Percentiles rank a stretch among this genome's conserved stretches.
Conservation (phyloP, 2,113 vertebrate genomes). For the Aphyosemion australe region DNA sequence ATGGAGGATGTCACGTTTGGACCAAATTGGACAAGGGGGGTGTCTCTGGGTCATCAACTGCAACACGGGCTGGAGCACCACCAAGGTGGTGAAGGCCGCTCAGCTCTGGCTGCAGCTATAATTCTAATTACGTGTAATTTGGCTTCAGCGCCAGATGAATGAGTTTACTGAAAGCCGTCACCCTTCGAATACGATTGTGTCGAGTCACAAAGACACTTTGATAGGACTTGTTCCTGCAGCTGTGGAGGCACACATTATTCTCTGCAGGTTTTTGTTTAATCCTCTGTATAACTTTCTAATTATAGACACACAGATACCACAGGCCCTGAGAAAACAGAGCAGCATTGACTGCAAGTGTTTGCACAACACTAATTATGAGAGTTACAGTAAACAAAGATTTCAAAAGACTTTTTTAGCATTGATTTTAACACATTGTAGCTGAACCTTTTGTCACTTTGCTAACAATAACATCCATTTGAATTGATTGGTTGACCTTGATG, state of each 20-base stretch:
- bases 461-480: slow-evolving; percentile 52
- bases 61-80: too few relatives aligned
- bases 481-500: slow-evolving; percentile 1
- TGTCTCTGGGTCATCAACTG: too few relatives aligned
- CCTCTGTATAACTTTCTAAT: slow-evolving; percentile 32
- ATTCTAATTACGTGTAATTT: not conserved
- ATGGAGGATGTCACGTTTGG: too few relatives aligned
- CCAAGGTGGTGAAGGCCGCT: too few relatives aligned
- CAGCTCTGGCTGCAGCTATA: too few relatives aligned
- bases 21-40: too few relatives aligned
- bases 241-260: slow-evolving; percentile 14
- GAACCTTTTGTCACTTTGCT: slow-evolving; percentile 35
- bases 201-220: not conserved
- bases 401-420: slow-evolving; percentile 31
- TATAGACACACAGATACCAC: slow-evolving; percentile 34
- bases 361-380: slow-evolving; percentile 56
- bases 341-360: slow-evolving; percentile 47
- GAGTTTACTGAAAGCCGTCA: not conserved
- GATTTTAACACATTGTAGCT: slow-evolving; percentile 19
- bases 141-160: not conserved
- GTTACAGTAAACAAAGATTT: slow-evolving; percentile 56
- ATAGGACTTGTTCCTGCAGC: slow-evolving; percentile 17
- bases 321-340: slow-evolving; percentile 48
- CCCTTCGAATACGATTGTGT: not conserved
- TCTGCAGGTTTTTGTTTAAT: slow-evolving; percentile 8